Percentiles rank a stretch among this genome's conserved stretches.
Evolutionary conservation across 2,797 vertebrate species (phyloP).

Genomic region (Paramormyrops hopkinsi): DNA sequence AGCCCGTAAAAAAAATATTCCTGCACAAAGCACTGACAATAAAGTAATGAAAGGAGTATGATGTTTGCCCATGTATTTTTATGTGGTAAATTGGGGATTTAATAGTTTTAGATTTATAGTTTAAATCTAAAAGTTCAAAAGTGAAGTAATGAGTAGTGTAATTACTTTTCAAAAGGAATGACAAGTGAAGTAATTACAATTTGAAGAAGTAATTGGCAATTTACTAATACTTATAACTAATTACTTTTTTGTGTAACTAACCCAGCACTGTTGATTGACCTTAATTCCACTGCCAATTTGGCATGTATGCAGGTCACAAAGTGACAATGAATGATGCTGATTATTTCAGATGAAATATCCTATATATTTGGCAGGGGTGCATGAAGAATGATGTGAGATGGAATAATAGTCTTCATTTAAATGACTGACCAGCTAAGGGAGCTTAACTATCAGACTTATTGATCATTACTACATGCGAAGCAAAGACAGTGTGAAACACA

Average conservation of each 20-base stretch:
- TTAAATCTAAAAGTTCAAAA: no score
- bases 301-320: neutral
- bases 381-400: neutral
- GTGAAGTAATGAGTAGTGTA: no score
- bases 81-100: neutral
- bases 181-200: neutral
- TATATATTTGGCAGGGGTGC: neutral
- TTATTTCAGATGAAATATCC: neutral
- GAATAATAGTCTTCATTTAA: neutral
- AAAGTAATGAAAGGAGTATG: neutral
- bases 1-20: neutral
- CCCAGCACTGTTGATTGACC: neutral
- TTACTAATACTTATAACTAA: neutral
- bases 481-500: no score
- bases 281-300: neutral
- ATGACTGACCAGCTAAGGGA: neutral
- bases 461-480: neutral
- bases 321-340: neutral
- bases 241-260: neutral
- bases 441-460: neutral
- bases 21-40: neutral
- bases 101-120: no score
- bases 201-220: neutral
- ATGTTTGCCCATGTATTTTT: neutral
- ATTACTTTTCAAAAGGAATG: neutral